phyloP scores from a whole-genome alignment of 2,888 invertebrate genomes.

The Xestobium rufovillosum region DNA sequence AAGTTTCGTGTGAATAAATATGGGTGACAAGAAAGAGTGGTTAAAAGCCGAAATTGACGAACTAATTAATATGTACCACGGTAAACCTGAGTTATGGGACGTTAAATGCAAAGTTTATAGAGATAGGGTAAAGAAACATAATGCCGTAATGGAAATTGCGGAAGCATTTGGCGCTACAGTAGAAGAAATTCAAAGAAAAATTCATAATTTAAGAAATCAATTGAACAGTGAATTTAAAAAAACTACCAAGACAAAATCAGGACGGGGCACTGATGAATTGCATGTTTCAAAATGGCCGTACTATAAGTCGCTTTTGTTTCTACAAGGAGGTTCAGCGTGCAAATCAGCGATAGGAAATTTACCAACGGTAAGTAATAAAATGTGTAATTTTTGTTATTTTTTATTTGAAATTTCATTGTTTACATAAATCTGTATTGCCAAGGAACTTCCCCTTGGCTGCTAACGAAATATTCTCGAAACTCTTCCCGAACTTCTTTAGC shows the following conservation, averaged over 20 bases:
- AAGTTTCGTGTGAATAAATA: too few relatives aligned
- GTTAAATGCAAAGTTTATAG: slow-evolving; percentile 29
- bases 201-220: slow-evolving; percentile 14
- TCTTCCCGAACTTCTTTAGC: slow-evolving; percentile 11
- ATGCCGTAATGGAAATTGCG: slow-evolving; percentile 8
- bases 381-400: too few relatives aligned
- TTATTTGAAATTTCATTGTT: too few relatives aligned
- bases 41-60: slow-evolving; percentile 8
- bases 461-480: slow-evolving; percentile 11
- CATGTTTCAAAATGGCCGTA: slow-evolving; percentile 7
- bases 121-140: slow-evolving; percentile 9
- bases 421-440: slow-evolving; percentile 13
- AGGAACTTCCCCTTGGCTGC: slow-evolving; percentile 11
- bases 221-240: slow-evolving; percentile 14
- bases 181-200: slow-evolving; percentile 13
- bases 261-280: slow-evolving; percentile 5
- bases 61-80: slow-evolving; percentile 9
- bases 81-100: slow-evolving; percentile 11
- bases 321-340: slow-evolving; percentile 9
- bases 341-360: slow-evolving; percentile 7
- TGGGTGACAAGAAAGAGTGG: too few relatives aligned
- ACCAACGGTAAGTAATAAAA: slow-evolving; percentile 3
- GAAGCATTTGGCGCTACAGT: slow-evolving; percentile 10
- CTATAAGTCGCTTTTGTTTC: slow-evolving; percentile 6
- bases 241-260: slow-evolving; percentile 7